phyloP scores from a whole-genome alignment of 2,888 invertebrate species.

The Leucophenga montana region DNA sequence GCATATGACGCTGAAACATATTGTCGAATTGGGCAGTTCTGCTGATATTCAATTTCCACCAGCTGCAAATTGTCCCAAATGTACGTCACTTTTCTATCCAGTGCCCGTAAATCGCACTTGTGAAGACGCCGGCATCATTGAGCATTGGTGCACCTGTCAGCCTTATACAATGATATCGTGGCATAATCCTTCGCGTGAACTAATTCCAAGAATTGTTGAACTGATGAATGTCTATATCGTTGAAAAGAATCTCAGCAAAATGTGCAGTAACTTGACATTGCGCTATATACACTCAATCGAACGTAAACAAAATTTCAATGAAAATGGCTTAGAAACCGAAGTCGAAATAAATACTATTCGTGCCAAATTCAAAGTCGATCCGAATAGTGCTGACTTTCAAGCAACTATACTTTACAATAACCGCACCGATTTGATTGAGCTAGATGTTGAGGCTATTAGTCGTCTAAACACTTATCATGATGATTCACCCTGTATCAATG shows the following conservation, averaged over 20 bases:
- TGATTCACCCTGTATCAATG: not conserved
- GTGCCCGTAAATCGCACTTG: constrained; percentile 68
- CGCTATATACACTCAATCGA: constrained; percentile 4
- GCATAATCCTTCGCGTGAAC: not conserved
- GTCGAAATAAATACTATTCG: constrained; percentile 25
- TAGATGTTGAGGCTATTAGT: constrained; percentile 5
- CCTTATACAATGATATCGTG: constrained; percentile 69
- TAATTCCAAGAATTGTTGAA: constrained; percentile 29
- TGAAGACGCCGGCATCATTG: constrained; percentile 45
- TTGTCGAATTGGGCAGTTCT: constrained; percentile 74
- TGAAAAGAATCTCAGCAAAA: not conserved
- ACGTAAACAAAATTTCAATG: constrained; percentile 23
- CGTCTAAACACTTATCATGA: not conserved
- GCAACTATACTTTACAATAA: constrained; percentile 9
- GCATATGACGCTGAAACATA: constrained; percentile 79
- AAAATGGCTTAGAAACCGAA: constrained; percentile 16
- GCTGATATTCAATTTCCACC: constrained; percentile 49
- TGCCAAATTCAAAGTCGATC: not conserved
- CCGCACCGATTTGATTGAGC: not conserved
- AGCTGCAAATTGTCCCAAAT: constrained; percentile 77
- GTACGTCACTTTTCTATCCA: constrained; percentile 77
- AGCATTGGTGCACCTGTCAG: constrained; percentile 65
- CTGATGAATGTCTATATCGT: constrained; percentile 35
- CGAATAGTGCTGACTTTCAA: not conserved
- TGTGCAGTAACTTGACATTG: constrained; percentile 33